Percentiles rank a stretch among this genome's conserved stretches.
These are phyloP conservation scores for Crambe crambe DNA, from an alignment of 37 sponge, comb jelly and placozoan species.

Conservation along the genomic window DNA sequence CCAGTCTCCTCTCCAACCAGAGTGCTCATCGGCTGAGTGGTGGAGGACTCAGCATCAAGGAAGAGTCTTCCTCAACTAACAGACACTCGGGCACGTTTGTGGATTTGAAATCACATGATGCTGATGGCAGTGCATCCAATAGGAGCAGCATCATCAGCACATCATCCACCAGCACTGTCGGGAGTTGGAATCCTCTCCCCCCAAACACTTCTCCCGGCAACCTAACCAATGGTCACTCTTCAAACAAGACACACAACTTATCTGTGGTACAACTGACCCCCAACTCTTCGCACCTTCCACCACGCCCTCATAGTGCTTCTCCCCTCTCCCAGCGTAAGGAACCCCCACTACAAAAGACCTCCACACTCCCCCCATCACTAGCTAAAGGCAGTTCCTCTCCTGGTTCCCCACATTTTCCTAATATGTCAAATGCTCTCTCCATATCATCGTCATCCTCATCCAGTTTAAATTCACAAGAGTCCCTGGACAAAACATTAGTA, in stretches of 20 bases:
- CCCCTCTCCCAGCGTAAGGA: background rate
- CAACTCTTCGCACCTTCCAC: background rate
- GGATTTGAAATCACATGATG: background rate
- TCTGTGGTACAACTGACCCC: background rate
- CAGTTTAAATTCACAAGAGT: background rate
- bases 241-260: background rate
- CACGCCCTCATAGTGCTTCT: background rate
- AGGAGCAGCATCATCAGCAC: constrained; percentile 42
- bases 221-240: background rate
- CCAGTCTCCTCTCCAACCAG: background rate
- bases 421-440: too few relatives aligned
- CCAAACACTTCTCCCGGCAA: too few relatives aligned
- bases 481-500: background rate
- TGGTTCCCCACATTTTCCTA: too few relatives aligned
- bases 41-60: background rate
- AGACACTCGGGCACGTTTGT: constrained; percentile 10
- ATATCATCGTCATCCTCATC: background rate
- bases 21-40: background rate
- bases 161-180: constrained; percentile 11
- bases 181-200: background rate
- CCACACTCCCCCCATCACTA: too few relatives aligned
- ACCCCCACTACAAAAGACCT: background rate
- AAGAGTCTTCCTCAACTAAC: background rate
- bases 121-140: background rate
- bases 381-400: too few relatives aligned